Percentiles rank a stretch among this genome's conserved stretches.
Conservation (phyloP, 2,888 invertebrate genomes). For the Chromoteleia sp. region DNA sequence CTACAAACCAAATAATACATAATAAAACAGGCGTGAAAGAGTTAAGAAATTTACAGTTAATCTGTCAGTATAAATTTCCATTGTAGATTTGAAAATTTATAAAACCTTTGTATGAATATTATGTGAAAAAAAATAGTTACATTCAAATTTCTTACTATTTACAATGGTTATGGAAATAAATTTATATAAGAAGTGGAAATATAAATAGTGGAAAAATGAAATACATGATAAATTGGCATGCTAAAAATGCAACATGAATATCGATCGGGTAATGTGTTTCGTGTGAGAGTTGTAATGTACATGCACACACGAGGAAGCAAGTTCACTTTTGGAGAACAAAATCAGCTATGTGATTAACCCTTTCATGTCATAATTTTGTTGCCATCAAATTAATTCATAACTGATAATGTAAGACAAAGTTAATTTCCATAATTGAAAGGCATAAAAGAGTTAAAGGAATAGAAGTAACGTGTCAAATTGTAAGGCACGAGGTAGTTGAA, state of each 20-base stretch:
- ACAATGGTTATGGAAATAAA: not conserved
- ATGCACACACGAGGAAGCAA: slow-evolving; percentile 67
- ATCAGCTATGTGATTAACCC: slow-evolving; percentile 23
- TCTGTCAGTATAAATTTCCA: not conserved
- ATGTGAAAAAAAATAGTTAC: not conserved
- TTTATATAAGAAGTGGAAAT: too few species aligned
- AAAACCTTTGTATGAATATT: not conserved
- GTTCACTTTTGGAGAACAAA: slow-evolving; percentile 47
- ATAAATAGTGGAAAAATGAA: slow-evolving; percentile 1
- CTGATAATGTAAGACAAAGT: not conserved
- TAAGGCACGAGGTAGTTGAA: slow-evolving; percentile 3
- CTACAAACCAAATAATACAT: not conserved
- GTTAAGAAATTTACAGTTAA: not conserved
- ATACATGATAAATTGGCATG: slow-evolving; percentile 4
- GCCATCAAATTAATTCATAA: not conserved
- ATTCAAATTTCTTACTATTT: not conserved
- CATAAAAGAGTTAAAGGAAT: slow-evolving; percentile 24
- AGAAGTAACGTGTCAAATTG: not conserved
- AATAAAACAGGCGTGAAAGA: slow-evolving; percentile 14
- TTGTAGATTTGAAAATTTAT: not conserved
- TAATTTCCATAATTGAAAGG: slow-evolving; percentile 2
- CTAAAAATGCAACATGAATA: slow-evolving; percentile 29
- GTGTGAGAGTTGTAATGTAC: slow-evolving; percentile 34
- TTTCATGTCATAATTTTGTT: slow-evolving; percentile 26
- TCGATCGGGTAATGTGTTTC: slow-evolving; percentile 22